Conservation (phyloP, 2,113 vertebrate genomes). For the Dinomys branickii region DNA sequence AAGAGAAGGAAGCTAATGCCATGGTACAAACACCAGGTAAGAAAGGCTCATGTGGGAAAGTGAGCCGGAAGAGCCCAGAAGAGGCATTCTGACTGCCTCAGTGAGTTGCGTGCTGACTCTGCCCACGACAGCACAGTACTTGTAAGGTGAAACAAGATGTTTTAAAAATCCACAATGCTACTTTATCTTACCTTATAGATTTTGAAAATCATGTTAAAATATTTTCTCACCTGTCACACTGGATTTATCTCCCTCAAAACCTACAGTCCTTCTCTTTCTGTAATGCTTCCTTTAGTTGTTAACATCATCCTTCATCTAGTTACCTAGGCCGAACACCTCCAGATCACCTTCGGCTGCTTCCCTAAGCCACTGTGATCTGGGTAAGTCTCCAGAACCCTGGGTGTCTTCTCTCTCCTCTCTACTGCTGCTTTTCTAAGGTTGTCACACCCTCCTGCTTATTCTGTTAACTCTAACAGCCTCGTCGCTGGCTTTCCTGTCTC, state of each 20-base stretch:
- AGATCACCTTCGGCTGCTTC: background rate
- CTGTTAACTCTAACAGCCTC: background rate
- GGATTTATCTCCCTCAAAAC: background rate
- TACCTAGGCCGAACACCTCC: background rate
- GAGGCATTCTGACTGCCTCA: constrained; percentile 11
- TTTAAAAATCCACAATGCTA: background rate
- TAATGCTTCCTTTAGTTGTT: constrained; percentile 6
- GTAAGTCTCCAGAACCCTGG: background rate
- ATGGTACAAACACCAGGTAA: background rate
- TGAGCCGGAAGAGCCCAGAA: background rate
- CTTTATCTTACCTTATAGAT: constrained; percentile 30
- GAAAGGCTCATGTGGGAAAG: background rate
- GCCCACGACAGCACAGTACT: background rate
- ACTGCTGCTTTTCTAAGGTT: background rate
- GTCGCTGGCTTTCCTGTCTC: background rate
- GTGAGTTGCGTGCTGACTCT: background rate
- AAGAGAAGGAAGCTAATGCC: background rate
- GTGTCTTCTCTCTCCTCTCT: background rate
- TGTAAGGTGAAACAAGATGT: background rate
- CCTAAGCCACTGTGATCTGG: background rate
- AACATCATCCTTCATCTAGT: background rate
- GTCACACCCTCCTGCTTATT: background rate
- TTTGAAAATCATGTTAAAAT: constrained; percentile 52
- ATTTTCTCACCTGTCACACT: background rate
- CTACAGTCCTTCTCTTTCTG: background rate